Evolutionary conservation across 1,140 invertebrate genomes (phyloP).

Genomic region (Radopholus similis): DNA sequence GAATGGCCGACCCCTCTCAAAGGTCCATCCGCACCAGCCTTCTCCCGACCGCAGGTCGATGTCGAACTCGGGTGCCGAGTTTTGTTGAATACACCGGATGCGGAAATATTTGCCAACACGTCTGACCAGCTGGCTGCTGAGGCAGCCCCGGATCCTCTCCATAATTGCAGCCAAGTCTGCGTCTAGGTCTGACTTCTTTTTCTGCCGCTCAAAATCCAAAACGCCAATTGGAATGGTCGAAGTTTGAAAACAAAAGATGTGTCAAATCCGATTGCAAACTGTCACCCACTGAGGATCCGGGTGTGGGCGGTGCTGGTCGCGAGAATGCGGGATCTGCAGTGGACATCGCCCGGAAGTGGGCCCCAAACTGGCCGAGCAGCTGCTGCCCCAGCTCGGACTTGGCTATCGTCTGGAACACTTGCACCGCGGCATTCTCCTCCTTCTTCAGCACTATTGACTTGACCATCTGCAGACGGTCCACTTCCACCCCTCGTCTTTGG

Average conservation of each 20-base stretch:
- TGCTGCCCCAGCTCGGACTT: constrained; percentile 37
- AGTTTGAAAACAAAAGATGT: not conserved
- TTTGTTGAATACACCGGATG: constrained; percentile 9
- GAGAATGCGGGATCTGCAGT: too few relatives aligned
- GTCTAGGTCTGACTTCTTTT: not conserved
- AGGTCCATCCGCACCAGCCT: constrained; percentile 23
- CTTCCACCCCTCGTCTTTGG: constrained; percentile 26
- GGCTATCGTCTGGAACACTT: constrained; percentile 37
- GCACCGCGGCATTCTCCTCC: constrained; percentile 36
- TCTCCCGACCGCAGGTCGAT: constrained; percentile 6
- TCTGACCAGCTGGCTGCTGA: not conserved
- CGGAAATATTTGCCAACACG: not conserved
- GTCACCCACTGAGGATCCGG: too few relatives aligned
- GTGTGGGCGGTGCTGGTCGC: too few relatives aligned
- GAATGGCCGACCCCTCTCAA: too few relatives aligned
- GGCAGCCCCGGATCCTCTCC: not conserved
- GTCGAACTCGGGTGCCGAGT: constrained; percentile 11
- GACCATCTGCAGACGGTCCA: constrained; percentile 20
- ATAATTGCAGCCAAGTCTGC: not conserved
- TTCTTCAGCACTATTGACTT: constrained; percentile 36
- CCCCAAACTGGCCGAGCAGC: constrained; percentile 24
- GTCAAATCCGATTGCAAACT: not conserved
- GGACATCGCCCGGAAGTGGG: not conserved
- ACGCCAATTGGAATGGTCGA: too few relatives aligned
- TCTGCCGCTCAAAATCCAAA: too few relatives aligned